phyloP scores from a whole-genome alignment of 2,113 vertebrate genomes.

The Bubo blakistoni region DNA sequence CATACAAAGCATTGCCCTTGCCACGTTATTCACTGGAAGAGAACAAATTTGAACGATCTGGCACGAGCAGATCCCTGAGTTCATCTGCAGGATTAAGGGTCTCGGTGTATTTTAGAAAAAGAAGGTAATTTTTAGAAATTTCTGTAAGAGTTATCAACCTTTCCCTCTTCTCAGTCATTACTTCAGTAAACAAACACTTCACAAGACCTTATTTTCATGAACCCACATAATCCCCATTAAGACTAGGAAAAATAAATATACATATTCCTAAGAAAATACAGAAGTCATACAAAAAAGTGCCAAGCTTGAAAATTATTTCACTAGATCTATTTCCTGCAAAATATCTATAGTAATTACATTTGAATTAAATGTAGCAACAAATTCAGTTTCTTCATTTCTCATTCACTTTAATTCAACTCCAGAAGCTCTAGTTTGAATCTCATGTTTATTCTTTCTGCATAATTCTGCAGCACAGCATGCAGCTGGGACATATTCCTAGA shows the following conservation, averaged over 20 bases:
- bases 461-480: not conserved
- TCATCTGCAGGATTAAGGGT: not conserved
- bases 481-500: not conserved
- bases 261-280: not conserved
- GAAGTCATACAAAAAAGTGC: not conserved
- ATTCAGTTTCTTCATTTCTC: not conserved
- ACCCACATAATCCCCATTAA: not conserved
- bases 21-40: not conserved
- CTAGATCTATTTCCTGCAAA: not conserved
- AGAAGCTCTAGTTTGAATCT: not conserved
- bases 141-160: not conserved
- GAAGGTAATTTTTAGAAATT: not conserved
- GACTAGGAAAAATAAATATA: not conserved
- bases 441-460: not conserved
- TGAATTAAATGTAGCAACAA: not conserved
- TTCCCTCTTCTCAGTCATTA: not conserved
- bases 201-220: not conserved
- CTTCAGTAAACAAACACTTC: not conserved
- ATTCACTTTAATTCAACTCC: not conserved
- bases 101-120: not conserved
- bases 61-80: not conserved
- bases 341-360: not conserved
- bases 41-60: not conserved
- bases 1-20: not conserved
- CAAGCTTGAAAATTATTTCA: not conserved